These are phyloP conservation scores for Masticophis lateralis DNA, from an alignment of 2,797 vertebrate species.

Conservation along the genomic window DNA sequence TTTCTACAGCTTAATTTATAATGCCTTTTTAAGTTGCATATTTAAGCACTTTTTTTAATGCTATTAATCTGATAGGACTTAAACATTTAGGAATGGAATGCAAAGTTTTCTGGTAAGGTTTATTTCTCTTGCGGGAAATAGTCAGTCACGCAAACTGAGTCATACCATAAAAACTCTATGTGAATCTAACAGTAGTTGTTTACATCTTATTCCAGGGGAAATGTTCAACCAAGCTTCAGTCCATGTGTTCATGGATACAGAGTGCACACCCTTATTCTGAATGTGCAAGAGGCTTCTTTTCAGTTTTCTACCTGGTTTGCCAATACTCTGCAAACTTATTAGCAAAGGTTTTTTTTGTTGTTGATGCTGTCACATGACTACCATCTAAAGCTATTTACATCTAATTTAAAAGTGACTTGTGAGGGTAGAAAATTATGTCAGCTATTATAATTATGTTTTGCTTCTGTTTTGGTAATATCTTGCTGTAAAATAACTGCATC, in stretches of 20 bases:
- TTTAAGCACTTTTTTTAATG: not conserved
- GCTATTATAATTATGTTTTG: conserved; percentile 26
- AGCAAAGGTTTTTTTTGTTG: conserved; percentile 6
- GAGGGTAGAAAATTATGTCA: conserved; percentile 44
- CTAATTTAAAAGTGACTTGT: not conserved
- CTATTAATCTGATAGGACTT: not conserved
- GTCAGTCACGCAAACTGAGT: not conserved
- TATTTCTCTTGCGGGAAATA: conserved; percentile 24
- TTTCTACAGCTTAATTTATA: not conserved
- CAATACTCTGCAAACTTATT: conserved; percentile 53
- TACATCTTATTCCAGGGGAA: not conserved
- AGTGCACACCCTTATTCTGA: conserved; percentile 46
- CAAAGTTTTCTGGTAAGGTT: conserved; percentile 27
- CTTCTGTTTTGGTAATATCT: conserved; percentile 11
- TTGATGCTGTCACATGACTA: conserved; percentile 15
- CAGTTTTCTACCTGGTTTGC: conserved; percentile 43
- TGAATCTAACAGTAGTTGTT: not conserved
- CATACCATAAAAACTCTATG: not conserved
- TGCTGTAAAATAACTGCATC: conserved; percentile 3
- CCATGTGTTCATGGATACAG: not conserved
- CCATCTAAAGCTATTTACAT: conserved; percentile 34
- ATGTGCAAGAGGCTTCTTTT: conserved; percentile 50
- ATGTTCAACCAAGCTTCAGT: not conserved
- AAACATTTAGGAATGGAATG: not conserved
- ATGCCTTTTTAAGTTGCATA: not conserved